Percentiles rank a stretch among this genome's conserved stretches.
These are phyloP conservation scores for Synergus gifuensis DNA, from an alignment of 2,888 invertebrate species.

Conservation along the genomic window DNA sequence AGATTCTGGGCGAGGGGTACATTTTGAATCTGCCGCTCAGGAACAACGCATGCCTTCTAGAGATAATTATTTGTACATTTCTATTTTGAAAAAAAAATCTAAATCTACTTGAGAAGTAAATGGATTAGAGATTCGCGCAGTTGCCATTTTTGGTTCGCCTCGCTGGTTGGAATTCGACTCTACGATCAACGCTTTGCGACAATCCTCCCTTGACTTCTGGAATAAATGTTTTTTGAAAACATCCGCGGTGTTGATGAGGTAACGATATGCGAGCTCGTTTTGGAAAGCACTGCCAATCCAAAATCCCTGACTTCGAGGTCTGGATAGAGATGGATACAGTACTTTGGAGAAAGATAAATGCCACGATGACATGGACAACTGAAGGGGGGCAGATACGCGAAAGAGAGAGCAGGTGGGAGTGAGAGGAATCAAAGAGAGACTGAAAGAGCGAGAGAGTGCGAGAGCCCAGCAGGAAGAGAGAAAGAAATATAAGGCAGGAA, in stretches of 20 bases:
- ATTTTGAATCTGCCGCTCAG: constrained; percentile 7
- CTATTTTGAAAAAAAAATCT: no score
- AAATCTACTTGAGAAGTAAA: background rate
- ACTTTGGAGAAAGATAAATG: constrained; percentile 32
- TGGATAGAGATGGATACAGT: constrained; percentile 19
- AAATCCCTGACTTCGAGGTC: background rate
- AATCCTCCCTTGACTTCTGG: background rate
- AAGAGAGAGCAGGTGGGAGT: constrained; percentile 5
- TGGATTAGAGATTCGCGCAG: constrained; percentile 17
- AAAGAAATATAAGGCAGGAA: constrained; percentile 33
- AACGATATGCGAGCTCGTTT: constrained; percentile 29
- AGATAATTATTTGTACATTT: background rate
- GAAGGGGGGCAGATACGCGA: background rate
- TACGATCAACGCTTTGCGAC: constrained; percentile 38
- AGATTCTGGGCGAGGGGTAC: background rate
- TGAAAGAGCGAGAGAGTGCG: constrained; percentile 29
- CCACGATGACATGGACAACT: constrained; percentile 26
- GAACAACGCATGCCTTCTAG: background rate
- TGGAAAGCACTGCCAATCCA: constrained; percentile 1
- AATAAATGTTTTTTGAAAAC: constrained; percentile 28
- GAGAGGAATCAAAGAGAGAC: constrained; percentile 1
- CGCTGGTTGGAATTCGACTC: constrained; percentile 33
- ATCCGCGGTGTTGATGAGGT: constrained; percentile 19
- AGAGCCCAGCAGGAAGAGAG: constrained; percentile 37
- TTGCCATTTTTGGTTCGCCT: constrained; percentile 48